Conservation (phyloP, 2,797 vertebrate genomes). For the Lerista edwardsae region DNA sequence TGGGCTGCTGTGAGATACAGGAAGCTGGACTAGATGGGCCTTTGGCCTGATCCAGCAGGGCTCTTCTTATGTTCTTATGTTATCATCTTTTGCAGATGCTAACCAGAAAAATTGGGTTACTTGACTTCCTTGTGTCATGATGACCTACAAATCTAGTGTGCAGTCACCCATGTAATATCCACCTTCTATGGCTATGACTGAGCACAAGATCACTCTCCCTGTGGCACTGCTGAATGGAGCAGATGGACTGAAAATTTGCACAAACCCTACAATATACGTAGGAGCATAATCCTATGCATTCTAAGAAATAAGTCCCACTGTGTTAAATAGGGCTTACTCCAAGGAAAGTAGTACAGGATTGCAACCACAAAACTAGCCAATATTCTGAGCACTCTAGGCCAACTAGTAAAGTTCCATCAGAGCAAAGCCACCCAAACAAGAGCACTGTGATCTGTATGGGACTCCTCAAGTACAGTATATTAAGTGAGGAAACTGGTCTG, state of each 20-base stretch:
- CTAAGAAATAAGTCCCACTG: no score
- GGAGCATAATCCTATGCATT: no score
- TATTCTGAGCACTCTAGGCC: neutral
- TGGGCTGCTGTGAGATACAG: no score
- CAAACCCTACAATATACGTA: no score
- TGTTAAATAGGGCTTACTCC: no score
- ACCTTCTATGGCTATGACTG: neutral
- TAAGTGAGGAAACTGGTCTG: neutral
- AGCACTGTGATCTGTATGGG: no score
- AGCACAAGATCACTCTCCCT: accelerated
- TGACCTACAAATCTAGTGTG: neutral
- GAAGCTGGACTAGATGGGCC: no score
- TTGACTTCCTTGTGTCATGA: accelerated
- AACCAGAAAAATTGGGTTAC: neutral
- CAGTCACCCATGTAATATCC: accelerated
- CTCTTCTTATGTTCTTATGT: no score
- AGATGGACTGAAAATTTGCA: neutral
- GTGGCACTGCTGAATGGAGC: neutral
- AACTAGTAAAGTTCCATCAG: neutral
- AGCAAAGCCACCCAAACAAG: neutral
- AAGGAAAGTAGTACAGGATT: no score
- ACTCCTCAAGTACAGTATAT: neutral
- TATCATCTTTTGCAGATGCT: neutral
- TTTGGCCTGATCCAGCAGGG: no score
- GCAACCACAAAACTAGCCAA: no score